These are phyloP conservation scores for Chlorops oryzae DNA, from an alignment of 1,140 invertebrate species.

Conservation along the genomic window DNA sequence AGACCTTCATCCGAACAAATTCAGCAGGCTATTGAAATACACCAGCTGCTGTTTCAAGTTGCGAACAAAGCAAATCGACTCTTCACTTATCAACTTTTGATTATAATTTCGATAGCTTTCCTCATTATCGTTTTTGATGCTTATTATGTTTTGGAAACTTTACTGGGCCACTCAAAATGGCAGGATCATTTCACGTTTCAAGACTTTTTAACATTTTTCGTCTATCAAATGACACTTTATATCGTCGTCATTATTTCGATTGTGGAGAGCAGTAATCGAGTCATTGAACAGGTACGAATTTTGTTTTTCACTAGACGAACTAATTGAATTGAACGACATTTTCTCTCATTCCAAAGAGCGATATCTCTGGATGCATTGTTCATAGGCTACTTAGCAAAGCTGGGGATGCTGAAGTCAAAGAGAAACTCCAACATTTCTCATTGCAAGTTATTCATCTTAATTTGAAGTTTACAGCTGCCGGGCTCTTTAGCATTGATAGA, in stretches of 20 bases:
- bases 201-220: slow-evolving; percentile 44
- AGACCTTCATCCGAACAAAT: slow-evolving; percentile 41
- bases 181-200: slow-evolving; percentile 43
- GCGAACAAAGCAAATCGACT: slow-evolving; percentile 45
- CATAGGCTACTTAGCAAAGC: slow-evolving; percentile 41
- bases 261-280: slow-evolving; percentile 42
- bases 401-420: slow-evolving; percentile 33
- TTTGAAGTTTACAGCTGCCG: slow-evolving; percentile 43
- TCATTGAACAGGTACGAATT: slow-evolving; percentile 40
- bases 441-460: slow-evolving; percentile 43
- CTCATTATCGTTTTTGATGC: slow-evolving; percentile 46
- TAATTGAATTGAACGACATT: too few species aligned
- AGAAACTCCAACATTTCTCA: slow-evolving; percentile 44
- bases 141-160: slow-evolving; percentile 42
- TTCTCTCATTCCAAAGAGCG: too few species aligned
- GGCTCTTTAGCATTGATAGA: slow-evolving; percentile 44
- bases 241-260: slow-evolving; percentile 44
- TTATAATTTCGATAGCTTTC: slow-evolving; percentile 44
- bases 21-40: slow-evolving; percentile 47
- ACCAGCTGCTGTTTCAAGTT: slow-evolving; percentile 43
- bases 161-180: slow-evolving; percentile 38
- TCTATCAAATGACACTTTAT: slow-evolving; percentile 44
- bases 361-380: slow-evolving; percentile 42
- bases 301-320: background rate
- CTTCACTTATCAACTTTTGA: slow-evolving; percentile 42